These are phyloP conservation scores for Hirtodrosophila duncani DNA, from an alignment of 2,888 invertebrate genomes.

Conservation along the genomic window DNA sequence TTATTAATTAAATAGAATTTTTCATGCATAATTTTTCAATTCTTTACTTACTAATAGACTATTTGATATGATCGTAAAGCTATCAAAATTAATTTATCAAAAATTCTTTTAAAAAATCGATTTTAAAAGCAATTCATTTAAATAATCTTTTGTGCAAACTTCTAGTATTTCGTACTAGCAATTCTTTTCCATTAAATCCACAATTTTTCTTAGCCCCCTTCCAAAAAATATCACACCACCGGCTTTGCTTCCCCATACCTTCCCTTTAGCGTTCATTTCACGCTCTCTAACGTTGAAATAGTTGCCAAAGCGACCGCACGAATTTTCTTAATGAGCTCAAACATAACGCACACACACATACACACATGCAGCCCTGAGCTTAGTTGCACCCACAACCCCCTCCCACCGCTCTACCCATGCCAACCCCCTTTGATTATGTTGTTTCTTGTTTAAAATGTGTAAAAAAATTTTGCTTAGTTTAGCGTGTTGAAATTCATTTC, in stretches of 20 bases:
- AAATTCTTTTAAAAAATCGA: too few species aligned
- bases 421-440: conserved; percentile 19
- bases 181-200: too few species aligned
- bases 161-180: too few species aligned
- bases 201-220: too few species aligned
- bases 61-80: too few species aligned
- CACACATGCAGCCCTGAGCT: conserved; percentile 14
- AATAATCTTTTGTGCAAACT: too few species aligned
- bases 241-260: conserved; percentile 1
- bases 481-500: conserved; percentile 41
- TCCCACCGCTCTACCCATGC: conserved; percentile 18
- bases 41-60: too few species aligned
- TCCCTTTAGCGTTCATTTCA: neutral
- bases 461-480: conserved; percentile 45
- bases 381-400: conserved; percentile 37
- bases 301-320: conserved; percentile 57
- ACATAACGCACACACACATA: conserved; percentile 25
- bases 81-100: too few species aligned
- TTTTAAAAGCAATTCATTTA: too few species aligned
- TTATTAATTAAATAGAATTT: too few species aligned
- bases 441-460: conserved; percentile 43
- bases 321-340: conserved; percentile 61
- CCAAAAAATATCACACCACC: conserved; percentile 15
- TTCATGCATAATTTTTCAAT: too few species aligned
- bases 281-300: conserved; percentile 33